Evolutionary conservation across 2,888 invertebrate species (phyloP), one percentile per base, ranked within the genome.

Genomic region (Drosophila parthenogenetica): DNA sequence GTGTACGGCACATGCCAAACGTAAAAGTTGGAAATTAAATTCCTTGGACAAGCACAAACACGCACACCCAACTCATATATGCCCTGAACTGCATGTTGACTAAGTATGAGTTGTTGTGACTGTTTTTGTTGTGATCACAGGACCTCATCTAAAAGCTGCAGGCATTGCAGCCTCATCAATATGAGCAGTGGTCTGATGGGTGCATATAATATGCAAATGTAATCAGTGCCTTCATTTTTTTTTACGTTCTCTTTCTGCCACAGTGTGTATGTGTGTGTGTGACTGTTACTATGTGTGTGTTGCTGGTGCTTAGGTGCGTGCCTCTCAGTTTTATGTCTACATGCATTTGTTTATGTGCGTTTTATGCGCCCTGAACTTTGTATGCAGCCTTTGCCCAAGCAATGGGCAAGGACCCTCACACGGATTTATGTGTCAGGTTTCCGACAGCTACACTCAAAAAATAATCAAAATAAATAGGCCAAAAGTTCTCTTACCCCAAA

Each of bases 21-120:
- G 80, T 65, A 73, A 80, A 87, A 88, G 89, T 84, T 84, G 84
- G 61, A 84, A 84, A 88, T 84, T 78, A 88, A 88, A 84, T 84
- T 84, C 87, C 77, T 88, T 83, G 67, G 66, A 69, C 73, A 84
- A 64, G 61, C 59, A 63, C 68, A 61, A 63, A 61, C 29, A 29
- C 29, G 29, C 29, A 29, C 48, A 35, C 35, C 11, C 35, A 35
- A 11, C 13, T 35, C 13, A 11, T 35, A 35, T 13, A 55, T 54
- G 54, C 32, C 43, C 59, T 37, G 45, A 59, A 42, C 40, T 77
- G 77, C 75, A 79, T 32, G 66, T 66, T 57, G 62, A 35, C 55
- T 63, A 51, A 39, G 49, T 57, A 37, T 45, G 19, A 13, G 61
- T 43, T 45, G 22, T 37, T 59, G 58, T 40, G 14, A 29, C 13